Base-by-base conservation (phyloP, 2,113 vertebrate genomes). In the Hypomesus transpacificus region DNA sequence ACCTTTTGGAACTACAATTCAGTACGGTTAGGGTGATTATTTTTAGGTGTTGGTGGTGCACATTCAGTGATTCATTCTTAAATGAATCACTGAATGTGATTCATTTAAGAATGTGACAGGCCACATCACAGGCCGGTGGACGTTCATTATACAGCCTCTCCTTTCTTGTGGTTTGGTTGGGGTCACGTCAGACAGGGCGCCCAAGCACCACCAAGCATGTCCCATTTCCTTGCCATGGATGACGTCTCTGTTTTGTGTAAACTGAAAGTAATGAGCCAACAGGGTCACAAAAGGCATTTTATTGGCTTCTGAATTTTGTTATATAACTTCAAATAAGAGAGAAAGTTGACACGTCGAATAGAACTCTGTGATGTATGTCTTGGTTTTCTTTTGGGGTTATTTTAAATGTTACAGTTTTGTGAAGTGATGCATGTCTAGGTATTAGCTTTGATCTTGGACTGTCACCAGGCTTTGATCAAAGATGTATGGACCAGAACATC, bases 381-480 rank as follows among this genome's bases (percentile, higher is more conserved):
- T 31, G 24, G 26, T 17, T 63, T 7, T n/a, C 5, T 61, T 61
- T 67, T 26, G 3, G 17, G 6, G 7, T 68, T 26, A 6, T 11
- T 57, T 46, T 8, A 58, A 58, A 46, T 57, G 18, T 2, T 69
- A 28, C 31, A 57, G 3, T 22, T 59, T 57, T 20, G 14, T 63
- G 16, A 64, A 34, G 26, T 14, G 39, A 52, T 66, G 34, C 11
- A 14, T 54, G 62, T 58, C 52, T 20, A 63, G 26, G 1, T 58
- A 14, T 66, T 31, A 34, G 8, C 70, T 65, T 63, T 56, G 50
- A 68, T 67, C 56, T 53, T 66, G 60, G 3, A 6, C 21, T 70
- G 14, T 50, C 28, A 21, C 17, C 24, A 22, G 56, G 39, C 57
- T 75, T 53, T 61, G 63, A 75, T 69, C 50, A 68, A 62, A 75